Evolutionary conservation across 2,113 vertebrate species (phyloP).

Genomic region (Oryzias woworae): DNA sequence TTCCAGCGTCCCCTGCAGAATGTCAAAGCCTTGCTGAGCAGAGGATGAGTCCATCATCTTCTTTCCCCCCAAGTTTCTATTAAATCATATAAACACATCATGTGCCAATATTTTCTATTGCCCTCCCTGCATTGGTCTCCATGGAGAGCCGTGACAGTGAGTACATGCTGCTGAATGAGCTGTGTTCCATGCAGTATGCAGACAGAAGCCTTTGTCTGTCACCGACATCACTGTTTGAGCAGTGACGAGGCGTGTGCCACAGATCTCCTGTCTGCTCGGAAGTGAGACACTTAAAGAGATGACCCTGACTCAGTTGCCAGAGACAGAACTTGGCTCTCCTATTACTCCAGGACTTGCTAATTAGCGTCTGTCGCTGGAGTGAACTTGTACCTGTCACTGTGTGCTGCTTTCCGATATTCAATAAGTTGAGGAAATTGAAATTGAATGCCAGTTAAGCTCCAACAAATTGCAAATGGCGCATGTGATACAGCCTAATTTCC

Average conservation of each 20-base stretch:
- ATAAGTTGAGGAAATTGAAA: constrained; percentile 73
- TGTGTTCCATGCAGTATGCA: constrained; percentile 43
- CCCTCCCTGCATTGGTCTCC: constrained; percentile 23
- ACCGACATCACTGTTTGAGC: constrained; percentile 55
- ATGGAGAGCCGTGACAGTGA: constrained; percentile 21
- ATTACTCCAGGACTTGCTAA: constrained; percentile 69
- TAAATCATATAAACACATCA: constrained; percentile 70
- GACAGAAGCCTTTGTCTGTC: constrained; percentile 58
- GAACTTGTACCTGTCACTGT: constrained; percentile 75
- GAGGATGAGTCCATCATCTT: constrained; percentile 70
- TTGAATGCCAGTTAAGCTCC: constrained; percentile 70
- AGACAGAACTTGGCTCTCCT: constrained; percentile 45
- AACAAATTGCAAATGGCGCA: constrained; percentile 71
- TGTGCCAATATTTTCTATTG: constrained; percentile 57
- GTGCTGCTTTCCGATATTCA: constrained; percentile 63
- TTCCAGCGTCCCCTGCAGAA: constrained; percentile 64
- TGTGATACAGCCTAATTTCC: constrained; percentile 57
- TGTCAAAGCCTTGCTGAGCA: constrained; percentile 63
- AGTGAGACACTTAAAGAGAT: constrained; percentile 73
- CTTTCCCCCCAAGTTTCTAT: constrained; percentile 59
- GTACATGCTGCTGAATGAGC: constrained; percentile 30
- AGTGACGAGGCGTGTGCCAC: constrained; percentile 53
- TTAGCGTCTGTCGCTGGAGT: constrained; percentile 74
- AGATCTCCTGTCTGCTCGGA: constrained; percentile 69
- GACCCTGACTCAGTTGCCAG: constrained; percentile 58